Conservation (phyloP, 2,888 invertebrate genomes). For the Campoplex nolae region DNA sequence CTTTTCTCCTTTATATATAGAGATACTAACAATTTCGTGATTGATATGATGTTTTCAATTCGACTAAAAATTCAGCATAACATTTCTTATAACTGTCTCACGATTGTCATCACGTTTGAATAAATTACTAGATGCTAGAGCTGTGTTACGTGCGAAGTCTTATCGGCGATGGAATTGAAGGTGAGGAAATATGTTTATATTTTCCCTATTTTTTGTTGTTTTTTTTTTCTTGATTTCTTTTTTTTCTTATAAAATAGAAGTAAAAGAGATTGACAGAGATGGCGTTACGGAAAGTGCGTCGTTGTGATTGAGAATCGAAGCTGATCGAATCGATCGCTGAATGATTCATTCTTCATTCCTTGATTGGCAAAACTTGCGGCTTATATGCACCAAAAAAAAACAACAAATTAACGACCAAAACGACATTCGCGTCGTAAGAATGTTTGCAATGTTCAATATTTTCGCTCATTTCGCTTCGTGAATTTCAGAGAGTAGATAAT, state of each 20-base stretch:
- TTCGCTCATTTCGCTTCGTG: constrained; percentile 15
- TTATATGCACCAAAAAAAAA: constrained; percentile 10
- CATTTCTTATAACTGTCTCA: constrained; percentile 68
- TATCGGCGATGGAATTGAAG: constrained; percentile 79
- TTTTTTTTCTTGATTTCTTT: constrained; percentile 35
- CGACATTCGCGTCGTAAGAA: constrained; percentile 7
- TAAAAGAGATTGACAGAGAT: constrained; percentile 62
- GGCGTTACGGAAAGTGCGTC: constrained; percentile 58
- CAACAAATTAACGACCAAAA: neutral
- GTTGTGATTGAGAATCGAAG: constrained; percentile 54
- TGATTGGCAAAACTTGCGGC: constrained; percentile 52
- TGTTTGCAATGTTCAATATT: constrained; percentile 18
- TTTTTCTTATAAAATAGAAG: constrained; percentile 61
- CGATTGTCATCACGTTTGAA: constrained; percentile 78
- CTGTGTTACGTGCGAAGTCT: constrained; percentile 79
- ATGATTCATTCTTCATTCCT: constrained; percentile 23
- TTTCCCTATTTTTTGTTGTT: constrained; percentile 23
- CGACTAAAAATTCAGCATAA: constrained; percentile 68
- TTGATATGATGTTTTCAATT: constrained; percentile 82
- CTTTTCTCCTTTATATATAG: constrained; percentile 75
- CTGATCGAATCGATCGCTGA: neutral
- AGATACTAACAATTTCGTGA: constrained; percentile 75
- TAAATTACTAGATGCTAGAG: constrained; percentile 82
- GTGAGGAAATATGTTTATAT: constrained; percentile 68
- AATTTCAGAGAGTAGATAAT: constrained; percentile 31